Evolutionary conservation across 2,888 invertebrate species (phyloP).

Genomic region (Polydesmus complanatus): DNA sequence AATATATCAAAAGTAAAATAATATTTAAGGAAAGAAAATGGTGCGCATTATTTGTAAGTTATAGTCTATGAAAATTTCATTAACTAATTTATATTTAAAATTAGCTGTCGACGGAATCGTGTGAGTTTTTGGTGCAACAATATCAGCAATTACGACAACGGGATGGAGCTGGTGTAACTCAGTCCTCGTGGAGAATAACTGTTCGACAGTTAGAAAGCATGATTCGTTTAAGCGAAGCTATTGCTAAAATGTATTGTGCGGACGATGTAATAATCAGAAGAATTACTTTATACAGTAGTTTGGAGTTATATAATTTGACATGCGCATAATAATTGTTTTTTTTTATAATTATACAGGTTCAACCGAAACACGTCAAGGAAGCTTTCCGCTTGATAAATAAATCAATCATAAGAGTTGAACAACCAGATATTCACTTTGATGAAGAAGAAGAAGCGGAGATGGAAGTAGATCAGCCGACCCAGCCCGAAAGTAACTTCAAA

Average conservation of each 20-base stretch:
- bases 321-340: no score
- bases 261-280: conserved; percentile 62
- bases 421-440: conserved; percentile 87
- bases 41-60: no score
- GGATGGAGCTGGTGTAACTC: conserved; percentile 51
- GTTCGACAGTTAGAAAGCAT: conserved; percentile 91
- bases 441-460: conserved; percentile 47
- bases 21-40: no score
- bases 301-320: no score
- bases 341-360: conserved; percentile 39
- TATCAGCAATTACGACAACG: conserved; percentile 75
- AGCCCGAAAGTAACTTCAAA: no score
- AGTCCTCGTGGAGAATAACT: conserved; percentile 86
- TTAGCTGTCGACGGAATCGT: conserved; percentile 54
- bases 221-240: conserved; percentile 88
- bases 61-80: no score
- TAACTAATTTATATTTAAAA: no score
- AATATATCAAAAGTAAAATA: no score
- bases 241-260: conserved; percentile 90
- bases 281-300: no score
- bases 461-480: conserved; percentile 11
- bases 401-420: conserved; percentile 92
- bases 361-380: conserved; percentile 76
- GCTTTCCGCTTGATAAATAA: conserved; percentile 82
- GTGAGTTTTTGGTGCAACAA: conserved; percentile 67